Conservation (phyloP, 2,888 invertebrate genomes). For the Pandemis cinnamomeana region DNA sequence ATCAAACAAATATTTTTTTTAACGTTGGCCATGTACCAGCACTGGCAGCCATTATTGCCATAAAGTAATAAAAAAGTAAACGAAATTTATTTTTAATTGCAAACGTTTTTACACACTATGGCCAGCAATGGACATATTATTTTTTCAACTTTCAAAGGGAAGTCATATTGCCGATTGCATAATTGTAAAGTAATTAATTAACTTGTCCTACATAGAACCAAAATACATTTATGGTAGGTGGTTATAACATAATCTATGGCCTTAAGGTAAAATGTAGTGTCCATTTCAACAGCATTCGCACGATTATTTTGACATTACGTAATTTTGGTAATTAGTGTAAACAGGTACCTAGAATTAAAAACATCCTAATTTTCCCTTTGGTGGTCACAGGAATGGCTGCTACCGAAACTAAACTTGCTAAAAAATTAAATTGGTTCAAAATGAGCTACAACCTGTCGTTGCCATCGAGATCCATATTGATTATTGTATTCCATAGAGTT, state of each 20-base stretch:
- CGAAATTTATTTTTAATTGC: conserved; percentile 24
- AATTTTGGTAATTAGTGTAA: background rate
- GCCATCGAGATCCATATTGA: too few species aligned
- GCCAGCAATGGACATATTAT: background rate
- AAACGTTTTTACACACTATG: background rate
- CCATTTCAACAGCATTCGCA: background rate
- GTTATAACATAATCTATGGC: conserved; percentile 8
- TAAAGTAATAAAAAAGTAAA: conserved; percentile 6
- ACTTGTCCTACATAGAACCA: conserved; percentile 22
- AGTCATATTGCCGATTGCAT: conserved; percentile 26
- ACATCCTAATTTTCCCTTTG: too few species aligned
- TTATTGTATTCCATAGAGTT: too few species aligned
- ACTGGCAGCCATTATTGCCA: background rate
- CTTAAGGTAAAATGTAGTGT: conserved; percentile 1
- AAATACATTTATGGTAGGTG: conserved; percentile 23
- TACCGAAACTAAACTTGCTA: too few species aligned
- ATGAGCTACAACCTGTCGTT: too few species aligned
- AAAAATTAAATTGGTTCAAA: too few species aligned
- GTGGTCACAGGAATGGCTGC: background rate
- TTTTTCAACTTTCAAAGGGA: conserved; percentile 14
- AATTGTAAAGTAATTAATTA: conserved; percentile 31
- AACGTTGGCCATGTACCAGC: background rate
- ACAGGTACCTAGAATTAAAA: background rate
- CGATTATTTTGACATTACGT: background rate
- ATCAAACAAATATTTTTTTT: background rate